Conservation (phyloP, 2,888 invertebrate species). For the Nasonovia ribisnigri region DNA sequence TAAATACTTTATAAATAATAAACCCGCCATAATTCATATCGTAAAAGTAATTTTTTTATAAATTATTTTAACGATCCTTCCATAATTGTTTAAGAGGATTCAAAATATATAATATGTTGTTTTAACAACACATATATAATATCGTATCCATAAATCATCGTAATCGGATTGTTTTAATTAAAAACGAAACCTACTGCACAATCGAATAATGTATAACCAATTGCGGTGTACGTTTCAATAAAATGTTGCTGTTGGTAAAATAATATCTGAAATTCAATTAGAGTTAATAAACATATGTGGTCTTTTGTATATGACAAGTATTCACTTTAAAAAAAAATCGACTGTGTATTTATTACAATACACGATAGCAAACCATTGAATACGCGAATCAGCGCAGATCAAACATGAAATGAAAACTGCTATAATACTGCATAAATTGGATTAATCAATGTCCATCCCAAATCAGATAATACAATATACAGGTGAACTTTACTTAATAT, state of each 20-base stretch:
- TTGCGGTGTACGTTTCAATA: not conserved
- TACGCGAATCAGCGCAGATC: not conserved
- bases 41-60: not conserved
- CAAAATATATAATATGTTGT: not conserved
- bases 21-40: not conserved
- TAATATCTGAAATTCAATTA: conserved; percentile 21
- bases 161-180: conserved; percentile 15
- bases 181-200: conserved; percentile 10
- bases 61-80: not conserved
- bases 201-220: not conserved
- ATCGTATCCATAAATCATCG: not conserved
- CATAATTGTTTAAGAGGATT: conserved; percentile 8
- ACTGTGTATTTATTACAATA: not conserved
- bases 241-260: not conserved
- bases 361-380: no score
- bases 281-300: conserved; percentile 12
- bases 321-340: conserved; percentile 25
- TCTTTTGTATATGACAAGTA: conserved; percentile 18
- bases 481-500: not conserved
- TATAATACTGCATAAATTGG: not conserved
- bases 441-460: not conserved
- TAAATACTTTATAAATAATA: not conserved
- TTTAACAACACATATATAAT: not conserved
- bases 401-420: not conserved
- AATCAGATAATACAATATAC: not conserved